Conservation (phyloP, 2,888 invertebrate genomes). For the Eupithecia inturbata region DNA sequence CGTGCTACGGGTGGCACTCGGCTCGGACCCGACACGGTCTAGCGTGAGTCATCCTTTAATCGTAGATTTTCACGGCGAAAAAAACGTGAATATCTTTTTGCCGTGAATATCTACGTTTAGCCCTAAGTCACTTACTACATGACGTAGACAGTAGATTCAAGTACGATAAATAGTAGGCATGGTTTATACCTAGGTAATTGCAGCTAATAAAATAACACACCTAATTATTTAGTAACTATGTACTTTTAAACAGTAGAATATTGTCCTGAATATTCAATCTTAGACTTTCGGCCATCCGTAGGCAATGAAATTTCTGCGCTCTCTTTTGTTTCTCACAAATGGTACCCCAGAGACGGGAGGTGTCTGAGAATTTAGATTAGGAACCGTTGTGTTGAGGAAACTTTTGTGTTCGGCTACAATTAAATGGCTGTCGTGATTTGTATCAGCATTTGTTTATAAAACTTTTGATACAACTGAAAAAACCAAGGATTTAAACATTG, state of each 20-base stretch:
- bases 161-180: no score
- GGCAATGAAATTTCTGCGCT: conserved; percentile 49
- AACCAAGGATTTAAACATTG: not conserved
- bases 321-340: conserved; percentile 55
- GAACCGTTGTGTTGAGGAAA: conserved; percentile 46
- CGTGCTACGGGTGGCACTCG: no score
- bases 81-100: no score
- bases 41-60: no score
- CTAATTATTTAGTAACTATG: not conserved
- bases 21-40: no score
- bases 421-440: conserved; percentile 15
- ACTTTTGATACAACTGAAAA: conserved; percentile 4
- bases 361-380: conserved; percentile 52
- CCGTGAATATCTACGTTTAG: no score
- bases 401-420: conserved; percentile 21
- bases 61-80: no score
- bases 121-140: no score
- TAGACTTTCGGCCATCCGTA: conserved; percentile 50
- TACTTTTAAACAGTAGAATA: not conserved
- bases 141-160: no score
- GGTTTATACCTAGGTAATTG: no score
- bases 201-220: no score
- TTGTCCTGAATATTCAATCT: conserved; percentile 31
- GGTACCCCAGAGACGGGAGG: conserved; percentile 48
- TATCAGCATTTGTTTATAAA: not conserved